Percentiles rank a stretch among this genome's conserved stretches.
phyloP scores from a whole-genome alignment of 2,888 invertebrate genomes.

The Cerceris rybyensis region DNA sequence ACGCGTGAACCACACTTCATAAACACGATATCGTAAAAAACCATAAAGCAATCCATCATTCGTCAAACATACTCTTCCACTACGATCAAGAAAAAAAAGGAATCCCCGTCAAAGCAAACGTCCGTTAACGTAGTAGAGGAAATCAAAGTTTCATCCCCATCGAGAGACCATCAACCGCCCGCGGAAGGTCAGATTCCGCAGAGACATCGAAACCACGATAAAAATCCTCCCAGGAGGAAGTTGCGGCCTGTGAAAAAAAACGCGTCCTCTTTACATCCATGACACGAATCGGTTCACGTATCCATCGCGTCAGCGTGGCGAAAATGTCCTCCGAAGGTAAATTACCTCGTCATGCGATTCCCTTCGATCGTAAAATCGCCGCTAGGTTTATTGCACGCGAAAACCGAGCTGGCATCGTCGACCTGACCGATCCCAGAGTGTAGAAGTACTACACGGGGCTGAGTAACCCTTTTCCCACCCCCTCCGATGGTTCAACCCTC shows the following conservation, averaged over 20 bases:
- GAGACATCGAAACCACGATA: conserved; percentile 22
- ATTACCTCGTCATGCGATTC: conserved; percentile 62
- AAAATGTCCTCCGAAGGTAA: conserved; percentile 52
- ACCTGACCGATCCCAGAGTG: conserved; percentile 32
- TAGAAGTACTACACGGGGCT: too few relatives aligned
- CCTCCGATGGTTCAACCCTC: conserved; percentile 2
- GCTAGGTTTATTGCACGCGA: conserved; percentile 61
- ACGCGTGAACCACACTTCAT: too few relatives aligned
- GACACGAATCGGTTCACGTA: not conserved
- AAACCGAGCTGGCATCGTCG: conserved; percentile 40
- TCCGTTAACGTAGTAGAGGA: not conserved
- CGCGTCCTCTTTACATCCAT: conserved; percentile 29
- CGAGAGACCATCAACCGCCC: not conserved
- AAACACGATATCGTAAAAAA: too few relatives aligned
- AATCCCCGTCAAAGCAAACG: conserved; percentile 1
- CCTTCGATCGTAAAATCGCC: conserved; percentile 63
- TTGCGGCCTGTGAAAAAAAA: conserved; percentile 18
- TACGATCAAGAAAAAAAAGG: not conserved
- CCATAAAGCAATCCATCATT: too few relatives aligned
- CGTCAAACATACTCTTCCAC: not conserved
- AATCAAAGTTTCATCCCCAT: not conserved
- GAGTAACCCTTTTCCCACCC: conserved; percentile 24
- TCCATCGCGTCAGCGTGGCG: conserved; percentile 19
- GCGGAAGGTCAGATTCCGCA: conserved; percentile 14
- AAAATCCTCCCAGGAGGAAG: conserved; percentile 1